phyloP scores from a whole-genome alignment of 2,113 vertebrate species.

The Percopsis transmontana region DNA sequence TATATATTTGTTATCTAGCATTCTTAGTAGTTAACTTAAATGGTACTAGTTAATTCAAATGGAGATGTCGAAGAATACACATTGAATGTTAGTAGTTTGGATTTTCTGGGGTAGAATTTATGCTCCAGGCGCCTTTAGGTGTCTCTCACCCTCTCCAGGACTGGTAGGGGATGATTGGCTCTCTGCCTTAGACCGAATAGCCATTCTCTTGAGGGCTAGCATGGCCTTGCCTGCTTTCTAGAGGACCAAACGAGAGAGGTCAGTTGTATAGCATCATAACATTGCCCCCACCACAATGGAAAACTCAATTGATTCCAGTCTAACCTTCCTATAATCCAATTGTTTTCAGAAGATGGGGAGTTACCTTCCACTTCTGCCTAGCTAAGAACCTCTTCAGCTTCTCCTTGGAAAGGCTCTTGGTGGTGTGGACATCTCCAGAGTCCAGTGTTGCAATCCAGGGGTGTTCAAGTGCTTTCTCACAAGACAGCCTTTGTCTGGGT shows the following conservation, averaged over 20 bases:
- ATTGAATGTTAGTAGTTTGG: not conserved
- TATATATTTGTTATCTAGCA: no score
- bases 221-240: constrained; percentile 90
- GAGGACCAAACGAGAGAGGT: constrained; percentile 5
- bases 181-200: constrained; percentile 76
- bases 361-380: constrained; percentile 87
- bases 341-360: not conserved
- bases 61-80: no score
- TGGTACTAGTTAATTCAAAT: no score
- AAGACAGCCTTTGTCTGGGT: constrained; percentile 78
- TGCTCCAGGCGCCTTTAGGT: not conserved
- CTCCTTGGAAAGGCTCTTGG: constrained; percentile 81
- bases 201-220: constrained; percentile 85
- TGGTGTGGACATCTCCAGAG: constrained; percentile 46
- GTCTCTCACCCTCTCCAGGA: constrained; percentile 60
- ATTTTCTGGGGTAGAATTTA: no score
- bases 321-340: not conserved
- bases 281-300: not conserved
- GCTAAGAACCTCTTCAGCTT: constrained; percentile 85
- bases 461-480: constrained; percentile 76
- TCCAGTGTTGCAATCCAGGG: constrained; percentile 79
- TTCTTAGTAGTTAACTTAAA: no score
- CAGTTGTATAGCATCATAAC: not conserved
- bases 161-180: constrained; percentile 28
- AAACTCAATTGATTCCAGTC: not conserved